These are phyloP conservation scores for Castor canadensis DNA, from an alignment of 2,113 vertebrate genomes.

Conservation along the genomic window DNA sequence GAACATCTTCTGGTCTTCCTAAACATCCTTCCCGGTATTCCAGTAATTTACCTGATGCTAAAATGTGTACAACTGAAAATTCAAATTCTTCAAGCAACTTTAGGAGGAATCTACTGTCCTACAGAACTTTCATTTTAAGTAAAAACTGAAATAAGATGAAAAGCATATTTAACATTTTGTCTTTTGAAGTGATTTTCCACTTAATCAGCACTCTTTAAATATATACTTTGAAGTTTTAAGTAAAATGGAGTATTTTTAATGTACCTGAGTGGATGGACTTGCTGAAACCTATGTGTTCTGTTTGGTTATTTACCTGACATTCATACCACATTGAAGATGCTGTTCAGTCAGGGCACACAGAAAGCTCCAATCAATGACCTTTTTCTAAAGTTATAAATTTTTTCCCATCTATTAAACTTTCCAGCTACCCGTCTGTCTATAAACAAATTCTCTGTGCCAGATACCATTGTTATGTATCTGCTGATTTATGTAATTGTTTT, in stretches of 20 bases:
- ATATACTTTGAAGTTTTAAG: neutral
- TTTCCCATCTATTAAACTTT: rapidly evolving
- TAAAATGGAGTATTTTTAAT: neutral
- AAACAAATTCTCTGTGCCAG: neutral
- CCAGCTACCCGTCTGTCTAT: neutral
- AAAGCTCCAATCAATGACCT: neutral
- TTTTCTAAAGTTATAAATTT: neutral
- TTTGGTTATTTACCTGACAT: neutral
- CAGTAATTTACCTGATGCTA: neutral
- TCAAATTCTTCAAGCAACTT: neutral
- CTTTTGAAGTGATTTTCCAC: neutral
- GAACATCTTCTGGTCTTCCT: neutral
- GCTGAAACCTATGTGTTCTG: neutral
- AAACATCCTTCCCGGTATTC: neutral
- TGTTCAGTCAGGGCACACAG: neutral
- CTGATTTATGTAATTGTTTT: neutral
- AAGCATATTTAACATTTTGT: neutral
- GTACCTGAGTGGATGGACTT: neutral
- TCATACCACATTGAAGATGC: neutral
- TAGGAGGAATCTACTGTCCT: neutral
- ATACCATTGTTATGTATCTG: neutral
- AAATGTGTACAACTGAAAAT: neutral
- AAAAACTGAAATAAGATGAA: neutral
- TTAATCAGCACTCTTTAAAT: neutral
- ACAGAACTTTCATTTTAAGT: neutral